Percentiles rank a stretch among this genome's conserved stretches.
These are phyloP conservation scores for Ctenopoma kingsleyae DNA, from an alignment of 2,797 vertebrate species.

Conservation along the genomic window DNA sequence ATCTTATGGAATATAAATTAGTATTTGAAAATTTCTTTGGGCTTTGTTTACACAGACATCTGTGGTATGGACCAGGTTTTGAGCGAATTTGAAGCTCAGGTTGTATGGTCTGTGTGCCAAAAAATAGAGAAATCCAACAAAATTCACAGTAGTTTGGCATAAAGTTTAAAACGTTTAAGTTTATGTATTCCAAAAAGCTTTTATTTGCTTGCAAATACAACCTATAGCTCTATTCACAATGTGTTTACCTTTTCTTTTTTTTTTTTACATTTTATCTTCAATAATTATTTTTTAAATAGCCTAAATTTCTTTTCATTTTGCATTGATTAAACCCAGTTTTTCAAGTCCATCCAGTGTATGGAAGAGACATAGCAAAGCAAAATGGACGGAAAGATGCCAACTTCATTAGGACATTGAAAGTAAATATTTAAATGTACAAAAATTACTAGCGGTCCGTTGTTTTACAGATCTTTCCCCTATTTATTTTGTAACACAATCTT, in stretches of 20 bases:
- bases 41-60: constrained; percentile 4
- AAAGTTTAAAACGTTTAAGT: background rate
- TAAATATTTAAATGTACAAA: background rate
- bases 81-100: background rate
- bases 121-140: background rate
- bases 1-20: constrained; percentile 7
- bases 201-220: background rate
- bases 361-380: background rate
- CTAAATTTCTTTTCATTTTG: background rate
- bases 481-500: background rate
- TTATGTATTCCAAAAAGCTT: background rate
- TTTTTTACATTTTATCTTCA: background rate
- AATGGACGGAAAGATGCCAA: background rate
- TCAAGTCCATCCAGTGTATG: background rate
- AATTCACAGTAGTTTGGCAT: background rate
- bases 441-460: constrained; percentile 8
- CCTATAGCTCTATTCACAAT: background rate
- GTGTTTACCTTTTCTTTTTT: background rate
- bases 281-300: background rate
- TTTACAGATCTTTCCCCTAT: background rate
- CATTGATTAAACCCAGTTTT: constrained; percentile 5
- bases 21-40: background rate
- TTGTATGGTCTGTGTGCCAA: background rate
- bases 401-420: background rate
- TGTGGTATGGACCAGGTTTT: background rate